Evolutionary conservation across 2,797 vertebrate species (phyloP), one percentile per base, ranked within the genome.

Genomic region (Peromyscus melanophrys): DNA sequence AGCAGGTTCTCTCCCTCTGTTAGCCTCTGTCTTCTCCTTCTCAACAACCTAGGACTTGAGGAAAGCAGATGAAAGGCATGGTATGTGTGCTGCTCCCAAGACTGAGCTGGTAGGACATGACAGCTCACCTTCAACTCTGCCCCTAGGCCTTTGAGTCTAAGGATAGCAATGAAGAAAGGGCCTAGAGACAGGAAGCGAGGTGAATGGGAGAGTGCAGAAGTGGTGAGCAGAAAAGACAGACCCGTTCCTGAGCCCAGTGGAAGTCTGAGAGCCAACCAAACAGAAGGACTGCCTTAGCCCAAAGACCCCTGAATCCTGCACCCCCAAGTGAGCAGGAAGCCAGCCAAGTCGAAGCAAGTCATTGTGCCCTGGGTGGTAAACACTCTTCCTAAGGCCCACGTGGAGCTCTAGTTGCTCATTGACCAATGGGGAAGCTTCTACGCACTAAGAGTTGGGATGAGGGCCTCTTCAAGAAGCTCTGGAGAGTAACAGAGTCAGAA

Each of bases 31-130:
- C 49, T 82, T 11, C 77, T 14, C 29, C 34, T 69, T 63, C 57
- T 16, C 43, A 25, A 21, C n/a, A 46, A 13, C 12, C 25, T 14
- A 49, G 8, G 12, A 21, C 3, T 1, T 55, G n/a, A 43, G 23
- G 0, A 1, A 46, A 43, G 17, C 0, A 0, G 25, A 0, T 12
- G 12, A 65, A 85, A 43, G 71, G 17, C 65, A 40, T 2, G 14
- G 13, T 37, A 6, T 25, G 0, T 10, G 7, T 63, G 49, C 46
- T 37, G 29, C 25, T 37, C 55, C 21, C 10, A 19, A 59, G 46
- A 34, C 2, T 23, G 49, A 34, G 10, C 37, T 27, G 5, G 27
- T 17, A 4, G 59, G 12, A 17, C 40, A 11, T 4, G 49, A 4
- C 37, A 37, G 31, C 40, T 55, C 4, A 2, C 10, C 49, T 40